A percentile compares a stretch with the other conserved stretches of the same genome.
Conservation (phyloP, 2,113 vertebrate species). For the Peromyscus leucopus region DNA sequence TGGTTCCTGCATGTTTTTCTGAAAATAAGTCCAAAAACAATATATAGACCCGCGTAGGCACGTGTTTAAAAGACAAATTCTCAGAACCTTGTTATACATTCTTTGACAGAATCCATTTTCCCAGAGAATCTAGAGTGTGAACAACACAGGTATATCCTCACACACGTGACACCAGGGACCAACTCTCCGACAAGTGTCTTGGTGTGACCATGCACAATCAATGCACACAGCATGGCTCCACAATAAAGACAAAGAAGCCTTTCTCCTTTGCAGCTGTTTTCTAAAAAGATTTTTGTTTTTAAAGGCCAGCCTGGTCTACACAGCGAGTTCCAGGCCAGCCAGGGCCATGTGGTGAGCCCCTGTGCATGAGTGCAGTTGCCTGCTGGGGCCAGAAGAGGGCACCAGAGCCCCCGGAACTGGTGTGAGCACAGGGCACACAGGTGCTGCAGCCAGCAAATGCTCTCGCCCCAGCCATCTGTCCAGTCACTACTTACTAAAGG, state of each 20-base stretch:
- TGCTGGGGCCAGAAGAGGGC: not conserved
- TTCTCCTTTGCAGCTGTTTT: not conserved
- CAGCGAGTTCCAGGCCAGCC: not conserved
- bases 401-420: not conserved
- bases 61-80: conserved; percentile 36
- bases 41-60: not conserved
- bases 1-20: conserved; percentile 96
- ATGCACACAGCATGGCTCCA: not conserved
- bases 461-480: not conserved
- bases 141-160: not conserved
- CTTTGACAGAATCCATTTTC: not conserved
- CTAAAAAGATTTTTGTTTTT: not conserved
- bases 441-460: not conserved
- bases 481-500: not conserved
- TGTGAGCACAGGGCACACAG: not conserved
- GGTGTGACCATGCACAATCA: not conserved
- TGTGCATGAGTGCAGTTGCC: not conserved
- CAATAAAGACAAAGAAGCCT: not conserved
- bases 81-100: not conserved
- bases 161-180: not conserved
- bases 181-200: not conserved
- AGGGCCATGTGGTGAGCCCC: not conserved
- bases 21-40: conserved; percentile 24
- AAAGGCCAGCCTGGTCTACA: not conserved
- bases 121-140: not conserved